Conservation (phyloP, 2,113 vertebrate species). For the Gambusia affinis region DNA sequence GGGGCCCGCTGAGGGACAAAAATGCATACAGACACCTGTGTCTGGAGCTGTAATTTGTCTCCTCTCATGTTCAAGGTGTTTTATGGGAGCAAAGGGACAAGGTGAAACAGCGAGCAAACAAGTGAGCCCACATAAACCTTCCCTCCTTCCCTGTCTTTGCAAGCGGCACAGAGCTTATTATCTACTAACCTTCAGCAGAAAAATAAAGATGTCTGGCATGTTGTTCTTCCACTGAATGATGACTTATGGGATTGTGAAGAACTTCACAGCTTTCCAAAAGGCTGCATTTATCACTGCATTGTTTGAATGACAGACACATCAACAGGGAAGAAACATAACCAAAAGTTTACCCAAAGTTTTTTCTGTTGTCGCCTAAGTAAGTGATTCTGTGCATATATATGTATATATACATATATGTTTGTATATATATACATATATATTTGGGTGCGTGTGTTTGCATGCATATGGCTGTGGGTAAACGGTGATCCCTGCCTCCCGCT, state of each 20-base stretch:
- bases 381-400: slow-evolving; percentile 52
- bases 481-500: slow-evolving; percentile 73
- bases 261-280: slow-evolving; percentile 9
- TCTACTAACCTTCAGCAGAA: slow-evolving; percentile 24
- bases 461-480: slow-evolving; percentile 70
- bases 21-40: slow-evolving; percentile 74
- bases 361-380: slow-evolving; percentile 58
- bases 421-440: no score
- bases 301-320: slow-evolving; percentile 31
- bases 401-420: background rate
- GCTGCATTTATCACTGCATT: slow-evolving; percentile 29
- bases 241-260: slow-evolving; percentile 31
- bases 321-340: slow-evolving; percentile 41
- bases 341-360: slow-evolving; percentile 73
- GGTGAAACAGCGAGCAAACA: slow-evolving; percentile 77
- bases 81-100: slow-evolving; percentile 79
- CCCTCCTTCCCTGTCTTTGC: slow-evolving; percentile 37
- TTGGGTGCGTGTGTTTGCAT: no score
- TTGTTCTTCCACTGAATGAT: slow-evolving; percentile 30
- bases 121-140: slow-evolving; percentile 37
- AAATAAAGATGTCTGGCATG: slow-evolving; percentile 16
- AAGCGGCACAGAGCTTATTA: slow-evolving; percentile 21
- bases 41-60: slow-evolving; percentile 82
- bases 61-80: slow-evolving; percentile 80
- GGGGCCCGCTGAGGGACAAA: slow-evolving; percentile 60